These are phyloP conservation scores for Phengaris alcon DNA, from an alignment of 2,888 invertebrate species.

Conservation along the genomic window DNA sequence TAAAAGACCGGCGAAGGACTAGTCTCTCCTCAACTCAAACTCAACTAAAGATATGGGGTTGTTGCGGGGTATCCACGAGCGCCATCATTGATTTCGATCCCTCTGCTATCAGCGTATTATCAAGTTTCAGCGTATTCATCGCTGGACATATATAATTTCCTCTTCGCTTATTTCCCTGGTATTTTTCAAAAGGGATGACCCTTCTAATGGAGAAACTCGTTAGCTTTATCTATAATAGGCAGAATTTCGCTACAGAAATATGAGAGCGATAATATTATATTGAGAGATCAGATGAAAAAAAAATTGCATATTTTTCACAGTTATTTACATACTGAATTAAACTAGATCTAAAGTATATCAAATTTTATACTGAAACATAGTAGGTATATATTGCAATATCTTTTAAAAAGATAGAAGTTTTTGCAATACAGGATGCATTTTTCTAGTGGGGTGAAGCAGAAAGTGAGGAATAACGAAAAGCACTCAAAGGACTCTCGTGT, in stretches of 20 bases:
- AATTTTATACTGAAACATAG: too few relatives aligned
- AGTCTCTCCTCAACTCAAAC: too few relatives aligned
- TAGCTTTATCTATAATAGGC: slow-evolving; percentile 34
- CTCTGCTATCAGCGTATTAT: not conserved
- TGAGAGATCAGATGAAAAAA: not conserved
- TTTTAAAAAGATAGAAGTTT: not conserved
- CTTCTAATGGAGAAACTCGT: slow-evolving; percentile 40
- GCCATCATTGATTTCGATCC: not conserved
- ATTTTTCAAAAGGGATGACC: slow-evolving; percentile 37
- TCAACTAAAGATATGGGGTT: too few relatives aligned
- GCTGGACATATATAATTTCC: slow-evolving; percentile 34
- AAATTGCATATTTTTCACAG: not conserved
- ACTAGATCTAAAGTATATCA: too few relatives aligned
- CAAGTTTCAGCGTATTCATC: not conserved
- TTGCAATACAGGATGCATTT: not conserved
- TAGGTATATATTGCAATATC: too few relatives aligned
- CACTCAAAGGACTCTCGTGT: slow-evolving; percentile 3
- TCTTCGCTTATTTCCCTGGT: slow-evolving; percentile 32
- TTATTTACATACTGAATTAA: not conserved
- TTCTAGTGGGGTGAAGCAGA: not conserved
- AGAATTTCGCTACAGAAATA: slow-evolving; percentile 19
- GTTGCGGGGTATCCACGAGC: too few relatives aligned
- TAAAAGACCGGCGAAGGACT: too few relatives aligned
- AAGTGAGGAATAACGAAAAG: slow-evolving; percentile 13
- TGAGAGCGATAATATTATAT: slow-evolving; percentile 3